Percentiles rank a stretch among this genome's conserved stretches.
These are phyloP conservation scores for Archivesica marissinica DNA, from an alignment of 1,140 invertebrate genomes.

Conservation along the genomic window DNA sequence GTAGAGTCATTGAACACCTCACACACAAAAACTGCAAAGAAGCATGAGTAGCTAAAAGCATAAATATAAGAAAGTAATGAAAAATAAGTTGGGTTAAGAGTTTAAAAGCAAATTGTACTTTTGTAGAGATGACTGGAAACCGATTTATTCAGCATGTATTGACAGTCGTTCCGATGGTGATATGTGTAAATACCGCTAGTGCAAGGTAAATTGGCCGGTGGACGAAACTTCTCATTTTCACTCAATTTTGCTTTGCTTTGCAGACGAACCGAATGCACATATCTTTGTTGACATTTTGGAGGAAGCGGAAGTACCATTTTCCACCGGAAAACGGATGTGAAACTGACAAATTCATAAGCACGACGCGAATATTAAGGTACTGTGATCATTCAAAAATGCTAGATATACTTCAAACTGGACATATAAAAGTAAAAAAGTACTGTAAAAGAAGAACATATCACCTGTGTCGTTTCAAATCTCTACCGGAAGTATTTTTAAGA, in stretches of 20 bases:
- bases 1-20: too few species aligned
- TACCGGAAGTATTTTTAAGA: constrained; percentile 36
- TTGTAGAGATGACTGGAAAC: background rate
- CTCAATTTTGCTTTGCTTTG: too few species aligned
- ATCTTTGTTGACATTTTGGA: constrained; percentile 29
- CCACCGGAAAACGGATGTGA: constrained; percentile 16
- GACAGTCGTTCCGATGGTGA: background rate
- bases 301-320: constrained; percentile 23
- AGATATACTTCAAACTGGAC: background rate
- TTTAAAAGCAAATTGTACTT: background rate
- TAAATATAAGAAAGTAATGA: too few species aligned
- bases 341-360: background rate
- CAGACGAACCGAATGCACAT: too few species aligned
- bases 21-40: too few species aligned
- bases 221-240: background rate
- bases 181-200: background rate
- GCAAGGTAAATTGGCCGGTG: background rate
- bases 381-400: background rate
- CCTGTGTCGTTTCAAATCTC: background rate
- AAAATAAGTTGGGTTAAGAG: too few species aligned
- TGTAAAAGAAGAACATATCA: background rate
- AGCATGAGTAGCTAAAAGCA: too few species aligned
- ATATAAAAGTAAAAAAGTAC: background rate
- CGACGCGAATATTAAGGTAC: background rate
- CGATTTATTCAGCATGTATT: background rate